Evolutionary conservation across 1,140 invertebrate species (phyloP), one percentile per base, ranked within the genome.

Genomic region (Zaprionus kolodkinae): DNA sequence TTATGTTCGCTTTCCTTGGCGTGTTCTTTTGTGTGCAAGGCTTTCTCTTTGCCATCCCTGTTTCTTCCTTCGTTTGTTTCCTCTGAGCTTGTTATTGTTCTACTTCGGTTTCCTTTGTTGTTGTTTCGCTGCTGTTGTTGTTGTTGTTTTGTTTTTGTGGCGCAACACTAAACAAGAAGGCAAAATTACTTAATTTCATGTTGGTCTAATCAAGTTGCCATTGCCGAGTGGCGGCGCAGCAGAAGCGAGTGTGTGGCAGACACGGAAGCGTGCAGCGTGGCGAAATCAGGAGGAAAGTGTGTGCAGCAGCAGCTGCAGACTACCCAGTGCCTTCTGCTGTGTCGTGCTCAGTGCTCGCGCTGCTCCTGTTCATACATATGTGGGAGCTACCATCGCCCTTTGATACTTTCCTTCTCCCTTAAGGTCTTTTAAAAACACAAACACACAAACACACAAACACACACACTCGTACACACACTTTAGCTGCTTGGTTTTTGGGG

Each of bases 161-260:
- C 72, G 74, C 50, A 74, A 72, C 84, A 80, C 85, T 89, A 87
- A 87, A 87, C 84, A 87, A 87, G 88, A 81, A 71, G 56, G 65
- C 73, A 55, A 87, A 87, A 87, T 87, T 87, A 81, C 84, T 87
- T 87, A 87, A 87, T 87, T 87, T 87, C 84, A 87, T 87, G 84
- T 87, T 89, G 84, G 85, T 87, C 85, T 87, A 87, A 87, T 89
- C 84, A 87, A 87, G 84, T 89, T 87, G 80, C 83, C 83, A 83
- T 83, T 83, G 76, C 84, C 73, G 81, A 87, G 67, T 74, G 79
- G 76, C 69, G 13, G 62, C 68, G 68, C 55, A 36, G 38, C 56
- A 11, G 33, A 55, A 65, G 69, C 65, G 60, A 54, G 50, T 65
- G 74, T 71, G 63, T 66, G 83, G 73, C 66, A 62, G 79, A 69